Evolutionary conservation across 2,797 vertebrate species (phyloP).

Genomic region (Darevskia mixta): DNA sequence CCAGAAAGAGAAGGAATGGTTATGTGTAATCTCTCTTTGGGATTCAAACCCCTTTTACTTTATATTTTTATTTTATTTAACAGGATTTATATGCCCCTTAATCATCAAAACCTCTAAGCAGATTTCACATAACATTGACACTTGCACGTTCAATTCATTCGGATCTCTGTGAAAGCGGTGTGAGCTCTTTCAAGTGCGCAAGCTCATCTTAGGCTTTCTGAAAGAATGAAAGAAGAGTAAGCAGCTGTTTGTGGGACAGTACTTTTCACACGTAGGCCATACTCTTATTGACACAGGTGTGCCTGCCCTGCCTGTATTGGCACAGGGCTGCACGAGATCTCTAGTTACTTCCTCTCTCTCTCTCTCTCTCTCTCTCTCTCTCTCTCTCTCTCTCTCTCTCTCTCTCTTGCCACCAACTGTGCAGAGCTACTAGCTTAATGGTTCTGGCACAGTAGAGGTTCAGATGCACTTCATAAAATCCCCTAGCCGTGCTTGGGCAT

Average conservation of each 20-base stretch:
- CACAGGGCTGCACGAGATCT: slow-evolving; percentile 30
- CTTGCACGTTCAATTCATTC: slow-evolving; percentile 37
- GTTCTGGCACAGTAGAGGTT: slow-evolving; percentile 25
- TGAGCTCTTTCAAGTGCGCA: slow-evolving; percentile 43
- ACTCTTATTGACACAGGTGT: background rate
- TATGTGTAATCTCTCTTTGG: slow-evolving; percentile 11
- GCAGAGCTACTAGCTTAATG: slow-evolving; percentile 11
- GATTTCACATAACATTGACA: too few relatives aligned
- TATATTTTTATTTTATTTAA: too few relatives aligned
- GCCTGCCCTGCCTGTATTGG: background rate
- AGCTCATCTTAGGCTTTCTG: slow-evolving; percentile 32
- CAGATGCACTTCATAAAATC: slow-evolving; percentile 18
- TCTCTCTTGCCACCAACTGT: slow-evolving; percentile 14
- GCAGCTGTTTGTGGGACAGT: slow-evolving; percentile 28
- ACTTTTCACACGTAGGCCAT: slow-evolving; percentile 24
- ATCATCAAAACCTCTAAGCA: too few relatives aligned
- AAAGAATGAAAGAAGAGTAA: background rate
- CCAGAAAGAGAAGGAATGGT: background rate
- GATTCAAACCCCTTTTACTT: slow-evolving; percentile 43
- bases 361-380: background rate
- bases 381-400: too few relatives aligned
- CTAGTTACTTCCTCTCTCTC: background rate
- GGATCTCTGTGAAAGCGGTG: slow-evolving; percentile 36
- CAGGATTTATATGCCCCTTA: too few relatives aligned
- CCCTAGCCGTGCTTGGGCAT: background rate